Conservation (phyloP, 2,797 vertebrate genomes). For the Falco peregrinus region DNA sequence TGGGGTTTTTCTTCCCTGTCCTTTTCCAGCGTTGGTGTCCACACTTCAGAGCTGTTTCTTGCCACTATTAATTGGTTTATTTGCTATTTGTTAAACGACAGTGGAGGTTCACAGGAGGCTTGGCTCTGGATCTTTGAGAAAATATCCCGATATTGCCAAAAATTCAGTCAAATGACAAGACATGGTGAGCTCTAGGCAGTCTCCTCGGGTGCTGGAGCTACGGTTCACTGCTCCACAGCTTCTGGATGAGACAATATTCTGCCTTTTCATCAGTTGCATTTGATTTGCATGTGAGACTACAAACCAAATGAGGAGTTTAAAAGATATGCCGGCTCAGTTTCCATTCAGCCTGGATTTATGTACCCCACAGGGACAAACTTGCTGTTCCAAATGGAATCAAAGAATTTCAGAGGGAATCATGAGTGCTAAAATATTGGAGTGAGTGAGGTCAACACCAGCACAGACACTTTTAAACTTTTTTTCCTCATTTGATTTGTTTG, state of each 20-base stretch:
- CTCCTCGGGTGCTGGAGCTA: neutral
- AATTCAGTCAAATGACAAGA: neutral
- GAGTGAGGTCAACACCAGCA: neutral
- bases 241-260: neutral
- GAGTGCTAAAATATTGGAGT: neutral
- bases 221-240: neutral
- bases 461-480: neutral
- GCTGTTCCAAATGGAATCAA: neutral
- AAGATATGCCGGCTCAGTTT: neutral
- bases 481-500: neutral
- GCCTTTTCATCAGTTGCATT: neutral
- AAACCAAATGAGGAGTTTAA: neutral
- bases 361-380: neutral
- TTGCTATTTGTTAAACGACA: neutral
- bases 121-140: conserved; percentile 9
- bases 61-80: neutral
- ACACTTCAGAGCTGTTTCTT: neutral
- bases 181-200: conserved; percentile 3
- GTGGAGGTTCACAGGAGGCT: neutral
- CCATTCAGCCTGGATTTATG: neutral
- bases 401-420: neutral
- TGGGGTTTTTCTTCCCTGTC: neutral
- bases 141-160: neutral
- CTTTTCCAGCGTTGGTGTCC: neutral
- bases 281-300: conserved; percentile 8